Conservation (phyloP, 1,140 invertebrate genomes). For the Habropoda laboriosa region DNA sequence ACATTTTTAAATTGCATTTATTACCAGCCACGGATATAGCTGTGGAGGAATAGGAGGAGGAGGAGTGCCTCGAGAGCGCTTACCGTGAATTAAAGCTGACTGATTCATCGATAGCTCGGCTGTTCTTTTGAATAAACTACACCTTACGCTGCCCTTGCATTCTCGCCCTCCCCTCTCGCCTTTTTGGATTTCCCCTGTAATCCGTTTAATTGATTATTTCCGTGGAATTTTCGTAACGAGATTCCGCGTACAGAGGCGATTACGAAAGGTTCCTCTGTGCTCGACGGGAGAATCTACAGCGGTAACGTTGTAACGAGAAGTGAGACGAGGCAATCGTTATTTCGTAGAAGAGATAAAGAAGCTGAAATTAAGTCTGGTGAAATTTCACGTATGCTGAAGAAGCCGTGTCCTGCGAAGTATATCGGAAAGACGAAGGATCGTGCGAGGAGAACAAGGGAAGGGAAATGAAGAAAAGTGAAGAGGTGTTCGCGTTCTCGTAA, state of each 20-base stretch:
- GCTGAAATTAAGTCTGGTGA: too few species aligned
- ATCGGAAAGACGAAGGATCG: too few species aligned
- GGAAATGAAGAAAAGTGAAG: too few species aligned
- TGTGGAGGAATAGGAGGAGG: too few species aligned
- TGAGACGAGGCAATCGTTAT: too few species aligned
- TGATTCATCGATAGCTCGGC: conserved; percentile 18
- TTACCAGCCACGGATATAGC: background rate
- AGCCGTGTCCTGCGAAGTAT: too few species aligned
- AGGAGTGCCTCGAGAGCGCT: conserved; percentile 1
- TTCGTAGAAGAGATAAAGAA: too few species aligned
- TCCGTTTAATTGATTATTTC: conserved; percentile 26
- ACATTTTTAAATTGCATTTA: conserved; percentile 49
- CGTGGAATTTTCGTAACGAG: background rate
- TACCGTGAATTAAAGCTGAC: conserved; percentile 33
- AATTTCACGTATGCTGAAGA: too few species aligned
- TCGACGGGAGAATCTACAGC: background rate
- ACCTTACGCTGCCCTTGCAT: background rate
- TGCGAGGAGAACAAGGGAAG: too few species aligned
- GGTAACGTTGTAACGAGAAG: too few species aligned
- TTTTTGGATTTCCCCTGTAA: conserved; percentile 7
- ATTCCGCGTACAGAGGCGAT: background rate
- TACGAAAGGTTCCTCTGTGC: background rate
- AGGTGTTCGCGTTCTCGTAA: too few species aligned
- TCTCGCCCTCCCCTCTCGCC: too few species aligned
- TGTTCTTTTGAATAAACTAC: conserved; percentile 31